Conservation (phyloP, 2,888 invertebrate species). For the Rotaria macrura region DNA sequence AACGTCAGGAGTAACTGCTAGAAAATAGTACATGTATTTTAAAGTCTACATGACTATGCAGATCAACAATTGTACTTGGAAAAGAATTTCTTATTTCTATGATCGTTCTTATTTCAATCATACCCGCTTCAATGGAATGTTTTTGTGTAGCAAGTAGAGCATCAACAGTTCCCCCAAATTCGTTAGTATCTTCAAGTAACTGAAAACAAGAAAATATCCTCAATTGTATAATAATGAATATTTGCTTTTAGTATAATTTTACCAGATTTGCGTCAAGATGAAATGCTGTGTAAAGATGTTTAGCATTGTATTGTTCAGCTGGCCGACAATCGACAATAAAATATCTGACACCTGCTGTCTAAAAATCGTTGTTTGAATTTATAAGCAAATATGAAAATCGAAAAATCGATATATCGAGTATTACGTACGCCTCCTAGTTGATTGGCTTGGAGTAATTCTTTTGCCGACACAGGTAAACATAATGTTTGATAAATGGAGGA, state of each 20-base stretch:
- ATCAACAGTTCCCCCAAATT: constrained; percentile 84
- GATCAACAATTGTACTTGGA: too few relatives aligned
- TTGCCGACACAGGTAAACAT: constrained; percentile 86
- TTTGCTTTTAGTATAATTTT: too few relatives aligned
- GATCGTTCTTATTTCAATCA: too few relatives aligned
- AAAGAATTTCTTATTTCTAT: too few relatives aligned
- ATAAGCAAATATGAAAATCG: background rate
- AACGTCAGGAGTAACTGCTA: too few relatives aligned
- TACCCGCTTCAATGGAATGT: constrained; percentile 51
- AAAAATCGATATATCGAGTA: background rate
- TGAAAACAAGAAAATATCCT: constrained; percentile 40
- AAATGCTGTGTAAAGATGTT: constrained; percentile 90
- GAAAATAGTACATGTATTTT: too few relatives aligned
- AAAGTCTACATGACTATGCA: too few relatives aligned
- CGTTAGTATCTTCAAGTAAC: constrained; percentile 89
- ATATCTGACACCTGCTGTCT: constrained; percentile 55
- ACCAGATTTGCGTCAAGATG: constrained; percentile 87
- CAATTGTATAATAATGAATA: background rate
- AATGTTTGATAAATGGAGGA: constrained; percentile 65
- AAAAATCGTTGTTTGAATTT: background rate
- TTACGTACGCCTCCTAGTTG: constrained; percentile 38
- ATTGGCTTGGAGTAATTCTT: constrained; percentile 67
- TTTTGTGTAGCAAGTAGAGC: constrained; percentile 72
- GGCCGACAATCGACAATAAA: constrained; percentile 94
- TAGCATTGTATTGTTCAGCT: constrained; percentile 87